These are phyloP conservation scores for Acanthornis magna DNA, from an alignment of 2,797 vertebrate species.

Conservation along the genomic window DNA sequence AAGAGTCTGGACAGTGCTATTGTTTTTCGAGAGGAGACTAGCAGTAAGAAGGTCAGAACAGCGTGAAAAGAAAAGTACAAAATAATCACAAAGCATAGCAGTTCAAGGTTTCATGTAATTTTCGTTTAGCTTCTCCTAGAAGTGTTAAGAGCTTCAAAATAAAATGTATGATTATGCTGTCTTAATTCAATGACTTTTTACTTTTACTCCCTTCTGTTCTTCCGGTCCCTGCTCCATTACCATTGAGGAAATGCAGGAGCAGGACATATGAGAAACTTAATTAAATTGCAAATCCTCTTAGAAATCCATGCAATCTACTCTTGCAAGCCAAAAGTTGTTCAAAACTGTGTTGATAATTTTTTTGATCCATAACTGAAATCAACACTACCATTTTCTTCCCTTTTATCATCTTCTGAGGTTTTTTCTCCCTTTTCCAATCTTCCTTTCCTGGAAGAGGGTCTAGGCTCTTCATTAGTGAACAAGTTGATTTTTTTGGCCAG, in stretches of 20 bases:
- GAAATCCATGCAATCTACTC: neutral
- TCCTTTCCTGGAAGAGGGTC: neutral
- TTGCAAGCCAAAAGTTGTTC: neutral
- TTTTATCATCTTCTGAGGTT: neutral
- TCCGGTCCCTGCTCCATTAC: neutral
- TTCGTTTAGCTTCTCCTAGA: neutral
- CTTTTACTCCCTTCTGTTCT: neutral
- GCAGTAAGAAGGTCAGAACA: neutral
- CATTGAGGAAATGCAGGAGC: neutral
- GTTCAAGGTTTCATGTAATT: neutral
- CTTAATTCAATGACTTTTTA: neutral
- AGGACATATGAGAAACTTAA: neutral
- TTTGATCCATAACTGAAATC: neutral
- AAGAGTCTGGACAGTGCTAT: neutral
- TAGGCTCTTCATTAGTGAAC: neutral
- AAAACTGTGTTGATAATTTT: neutral
- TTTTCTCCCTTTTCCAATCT: neutral
- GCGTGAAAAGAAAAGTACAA: neutral
- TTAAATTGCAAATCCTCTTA: neutral
- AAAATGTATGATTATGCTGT: neutral
- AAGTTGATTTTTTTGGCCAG: neutral
- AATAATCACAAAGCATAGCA: neutral
- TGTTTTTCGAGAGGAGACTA: neutral
- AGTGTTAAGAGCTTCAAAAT: neutral
- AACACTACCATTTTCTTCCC: neutral